Conservation (phyloP, 1,140 invertebrate species). For the Meloidogyne exigua region DNA sequence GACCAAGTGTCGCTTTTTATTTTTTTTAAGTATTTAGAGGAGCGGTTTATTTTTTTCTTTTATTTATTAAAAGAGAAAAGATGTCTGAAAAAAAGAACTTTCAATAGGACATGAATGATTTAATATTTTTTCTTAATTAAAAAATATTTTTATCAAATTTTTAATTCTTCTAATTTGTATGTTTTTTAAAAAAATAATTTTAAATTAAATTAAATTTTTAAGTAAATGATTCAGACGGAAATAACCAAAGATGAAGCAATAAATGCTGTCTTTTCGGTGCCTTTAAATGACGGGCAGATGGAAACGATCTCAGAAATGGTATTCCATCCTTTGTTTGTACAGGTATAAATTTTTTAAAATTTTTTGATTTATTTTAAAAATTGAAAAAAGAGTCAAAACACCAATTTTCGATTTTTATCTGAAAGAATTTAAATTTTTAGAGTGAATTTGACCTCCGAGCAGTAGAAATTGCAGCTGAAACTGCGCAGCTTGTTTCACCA, state of each 20-base stretch:
- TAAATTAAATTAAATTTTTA: too few species aligned
- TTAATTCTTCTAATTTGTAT: too few species aligned
- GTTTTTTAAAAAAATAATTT: too few species aligned
- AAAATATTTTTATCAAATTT: neutral
- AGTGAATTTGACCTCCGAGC: constrained; percentile 31
- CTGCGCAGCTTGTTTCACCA: neutral
- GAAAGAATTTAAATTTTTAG: neutral
- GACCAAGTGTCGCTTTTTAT: neutral
- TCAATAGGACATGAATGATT: neutral
- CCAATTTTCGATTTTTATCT: neutral
- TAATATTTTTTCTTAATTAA: neutral
- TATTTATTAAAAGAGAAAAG: neutral
- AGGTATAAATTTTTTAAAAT: neutral
- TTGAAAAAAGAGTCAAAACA: neutral
- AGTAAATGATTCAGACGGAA: neutral
- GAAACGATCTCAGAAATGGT: neutral
- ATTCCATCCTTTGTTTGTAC: constrained; percentile 10
- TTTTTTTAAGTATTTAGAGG: neutral
- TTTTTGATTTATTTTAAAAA: too few species aligned
- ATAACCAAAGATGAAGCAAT: neutral
- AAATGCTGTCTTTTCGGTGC: neutral
- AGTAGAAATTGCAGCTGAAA: constrained; percentile 16
- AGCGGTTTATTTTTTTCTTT: neutral
- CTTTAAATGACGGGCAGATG: neutral
- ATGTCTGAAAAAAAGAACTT: neutral